Evolutionary conservation across 2,888 invertebrate genomes (phyloP), one percentile per base, ranked within the genome.

Genomic region (Hypercompe scribonia): DNA sequence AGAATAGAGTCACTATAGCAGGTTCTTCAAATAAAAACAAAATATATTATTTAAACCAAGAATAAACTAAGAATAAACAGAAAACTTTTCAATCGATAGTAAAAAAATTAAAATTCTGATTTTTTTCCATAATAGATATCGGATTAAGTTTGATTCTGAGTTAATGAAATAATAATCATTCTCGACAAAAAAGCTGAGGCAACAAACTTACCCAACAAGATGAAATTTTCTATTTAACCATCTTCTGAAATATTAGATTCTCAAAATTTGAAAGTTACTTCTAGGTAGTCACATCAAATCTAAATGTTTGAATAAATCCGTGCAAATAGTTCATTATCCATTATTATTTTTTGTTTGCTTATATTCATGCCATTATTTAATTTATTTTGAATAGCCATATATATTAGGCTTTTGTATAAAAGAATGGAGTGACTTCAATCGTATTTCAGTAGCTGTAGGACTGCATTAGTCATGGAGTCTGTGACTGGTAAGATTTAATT

Each of bases 351-450:
- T 61, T 69, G 58, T 69, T 69, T 69, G 3, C 13, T 21, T 39
- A 34, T 31, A 31, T 28, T 61, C 15, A 18, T 7, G 24, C 31
- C 18, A 69, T 36, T 61, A 61, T 36, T 39, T 69, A 2, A 18
- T 69, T 69, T 54, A 68, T 68, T 68, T 68, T 61, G 39, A 39
- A 39, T 46, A 66, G 42, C 68, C 13, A 24, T 61, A 39, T 31
- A 68, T 39, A 68, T 28, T 54, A 18, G 28, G 28, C 31, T 2
- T 36, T 36, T 61, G 68, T 69, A 69, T 69, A 69, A 69, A 69
- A 69, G 68, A 69, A 69, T 39, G 34, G 68, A 1, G 3, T 28
- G 39, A 61, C 39, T 42, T 39, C 36, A 69, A 61, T 61, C 58
- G 28, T 69, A 36, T 69, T 39, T 61, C 58, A 69, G 68, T 69